Evolutionary conservation across 2,888 invertebrate genomes (phyloP).

Genomic region (Crossocerus cetratus): DNA sequence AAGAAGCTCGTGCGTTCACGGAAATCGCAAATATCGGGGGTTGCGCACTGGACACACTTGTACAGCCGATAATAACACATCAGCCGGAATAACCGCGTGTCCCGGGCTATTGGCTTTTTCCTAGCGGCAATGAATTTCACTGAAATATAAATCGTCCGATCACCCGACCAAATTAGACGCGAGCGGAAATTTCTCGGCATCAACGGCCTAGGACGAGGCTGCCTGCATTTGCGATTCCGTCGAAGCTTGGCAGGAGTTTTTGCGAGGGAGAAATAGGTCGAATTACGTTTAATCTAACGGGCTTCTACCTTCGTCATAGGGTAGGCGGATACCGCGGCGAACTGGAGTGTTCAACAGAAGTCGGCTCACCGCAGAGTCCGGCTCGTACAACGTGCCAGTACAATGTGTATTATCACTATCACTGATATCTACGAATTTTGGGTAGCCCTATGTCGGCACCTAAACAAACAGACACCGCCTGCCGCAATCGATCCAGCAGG

Average conservation of each 20-base stretch:
- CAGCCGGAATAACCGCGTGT: constrained; percentile 58
- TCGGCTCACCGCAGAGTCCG: not conserved
- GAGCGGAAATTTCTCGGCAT: constrained; percentile 23
- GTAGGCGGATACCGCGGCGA: not conserved
- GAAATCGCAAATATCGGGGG: constrained; percentile 31
- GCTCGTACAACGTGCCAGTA: not conserved
- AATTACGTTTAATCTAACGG: no score
- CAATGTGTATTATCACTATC: constrained; percentile 2
- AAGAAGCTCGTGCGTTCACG: constrained; percentile 21
- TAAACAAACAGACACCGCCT: not conserved
- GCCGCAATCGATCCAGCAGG: constrained; percentile 1
- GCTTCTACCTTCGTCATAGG: not conserved
- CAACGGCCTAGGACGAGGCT: not conserved
- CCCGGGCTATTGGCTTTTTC: constrained; percentile 58
- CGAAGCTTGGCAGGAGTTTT: no score
- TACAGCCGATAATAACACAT: constrained; percentile 54
- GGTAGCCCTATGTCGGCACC: not conserved
- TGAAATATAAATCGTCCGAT: constrained; percentile 58
- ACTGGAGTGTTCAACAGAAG: not conserved
- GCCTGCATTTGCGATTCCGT: not conserved
- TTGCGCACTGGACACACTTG: constrained; percentile 4
- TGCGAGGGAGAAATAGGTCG: no score
- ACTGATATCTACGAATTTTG: constrained; percentile 5
- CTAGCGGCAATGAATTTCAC: constrained; percentile 55
- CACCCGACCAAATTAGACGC: constrained; percentile 56